Evolutionary conservation across 92 coral and sea anemone species (phyloP).

Genomic region (Zoanthus sansibaricus): DNA sequence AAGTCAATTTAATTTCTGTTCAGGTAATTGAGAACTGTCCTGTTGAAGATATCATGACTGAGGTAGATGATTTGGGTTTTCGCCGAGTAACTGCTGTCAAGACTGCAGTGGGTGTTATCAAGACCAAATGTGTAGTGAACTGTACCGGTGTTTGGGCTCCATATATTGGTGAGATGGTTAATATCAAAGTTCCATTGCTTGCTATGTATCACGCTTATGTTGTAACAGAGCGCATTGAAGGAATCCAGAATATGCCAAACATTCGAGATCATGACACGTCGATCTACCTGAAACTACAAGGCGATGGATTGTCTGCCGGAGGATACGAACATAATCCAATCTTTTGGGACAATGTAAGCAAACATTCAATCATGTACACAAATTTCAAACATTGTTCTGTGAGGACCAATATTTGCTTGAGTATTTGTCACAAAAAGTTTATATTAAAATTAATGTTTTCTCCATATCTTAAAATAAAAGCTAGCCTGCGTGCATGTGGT

Average conservation of each 20-base stretch:
- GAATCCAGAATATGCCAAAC: conserved; percentile 97
- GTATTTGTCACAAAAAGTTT: no score
- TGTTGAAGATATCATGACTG: conserved; percentile 90
- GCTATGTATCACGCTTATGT: conserved; percentile 98
- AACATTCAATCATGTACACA: background rate
- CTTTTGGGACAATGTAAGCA: conserved; percentile 93
- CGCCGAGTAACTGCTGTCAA: conserved; percentile 84
- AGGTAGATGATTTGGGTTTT: conserved; percentile 88
- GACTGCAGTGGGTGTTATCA: conserved; percentile 84
- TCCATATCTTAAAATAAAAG: no score
- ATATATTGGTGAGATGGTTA: conserved; percentile 83
- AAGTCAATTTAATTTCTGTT: background rate
- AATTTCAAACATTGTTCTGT: background rate
- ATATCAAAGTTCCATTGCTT: conserved; percentile 86
- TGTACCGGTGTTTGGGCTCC: conserved; percentile 99
- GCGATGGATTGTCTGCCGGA: conserved; percentile 97
- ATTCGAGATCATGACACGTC: conserved; percentile 97
- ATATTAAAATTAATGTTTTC: no score
- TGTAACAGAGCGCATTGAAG: conserved; percentile 96
- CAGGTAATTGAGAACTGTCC: conserved; percentile 93
- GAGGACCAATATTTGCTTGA: no score
- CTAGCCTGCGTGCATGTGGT: no score
- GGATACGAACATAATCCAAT: conserved; percentile 95
- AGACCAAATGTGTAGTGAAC: conserved; percentile 85
- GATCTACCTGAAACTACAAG: conserved; percentile 93